These are phyloP conservation scores for Cyclargus thomasi DNA, from an alignment of 1,140 invertebrate genomes.

Conservation along the genomic window DNA sequence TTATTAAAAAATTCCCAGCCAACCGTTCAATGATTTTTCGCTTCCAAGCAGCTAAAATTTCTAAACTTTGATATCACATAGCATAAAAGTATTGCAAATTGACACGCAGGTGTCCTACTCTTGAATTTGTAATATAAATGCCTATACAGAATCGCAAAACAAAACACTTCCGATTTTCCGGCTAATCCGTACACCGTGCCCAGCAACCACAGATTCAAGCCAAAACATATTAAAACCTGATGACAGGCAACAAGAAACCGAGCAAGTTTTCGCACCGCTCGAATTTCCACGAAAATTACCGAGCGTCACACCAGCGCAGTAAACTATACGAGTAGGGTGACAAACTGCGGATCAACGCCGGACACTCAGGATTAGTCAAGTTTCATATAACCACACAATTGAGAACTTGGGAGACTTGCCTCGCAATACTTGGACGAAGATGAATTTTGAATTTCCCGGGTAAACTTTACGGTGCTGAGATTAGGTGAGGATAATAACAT, in stretches of 20 bases:
- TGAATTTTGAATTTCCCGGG: background rate
- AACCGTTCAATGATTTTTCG: too few species aligned
- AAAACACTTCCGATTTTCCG: too few species aligned
- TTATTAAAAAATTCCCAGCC: too few species aligned
- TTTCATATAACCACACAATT: background rate
- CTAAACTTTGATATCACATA: too few species aligned
- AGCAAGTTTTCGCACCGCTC: slow-evolving; percentile 26
- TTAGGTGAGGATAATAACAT: background rate
- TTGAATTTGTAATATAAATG: too few species aligned
- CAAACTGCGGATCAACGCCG: slow-evolving; percentile 8
- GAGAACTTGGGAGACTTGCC: background rate
- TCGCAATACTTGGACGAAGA: background rate
- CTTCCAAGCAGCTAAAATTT: too few species aligned
- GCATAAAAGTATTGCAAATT: too few species aligned
- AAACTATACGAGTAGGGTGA: slow-evolving; percentile 16
- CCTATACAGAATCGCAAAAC: too few species aligned
- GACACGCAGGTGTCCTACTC: too few species aligned
- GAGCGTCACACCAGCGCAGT: slow-evolving; percentile 23
- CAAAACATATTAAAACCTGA: slow-evolving; percentile 14
- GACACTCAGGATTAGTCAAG: background rate
- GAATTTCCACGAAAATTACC: slow-evolving; percentile 34
- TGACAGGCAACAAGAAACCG: slow-evolving; percentile 24
- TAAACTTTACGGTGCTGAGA: background rate
- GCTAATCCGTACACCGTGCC: too few species aligned
- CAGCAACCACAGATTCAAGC: background rate